Base-by-base conservation (phyloP, 1,140 invertebrate genomes). In the Caenorhabditis latens region DNA sequence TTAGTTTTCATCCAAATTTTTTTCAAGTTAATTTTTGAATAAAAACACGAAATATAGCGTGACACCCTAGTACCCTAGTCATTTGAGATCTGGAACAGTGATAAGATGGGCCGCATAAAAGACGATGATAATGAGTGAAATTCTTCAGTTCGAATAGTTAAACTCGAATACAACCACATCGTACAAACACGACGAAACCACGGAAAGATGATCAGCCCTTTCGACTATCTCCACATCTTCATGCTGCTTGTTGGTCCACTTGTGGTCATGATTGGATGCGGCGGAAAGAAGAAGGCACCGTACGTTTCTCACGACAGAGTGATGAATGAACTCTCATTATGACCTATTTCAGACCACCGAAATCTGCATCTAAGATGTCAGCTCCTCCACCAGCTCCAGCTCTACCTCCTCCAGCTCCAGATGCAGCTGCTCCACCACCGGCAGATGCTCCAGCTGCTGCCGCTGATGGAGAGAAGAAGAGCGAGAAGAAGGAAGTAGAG, bases 391-490 rank as follows among this genome's bases (percentile, higher is more conserved):
- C 57, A 5, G 57, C 57, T 61, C 57, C 57, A 8, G 57, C 57
- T 21, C 57, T n/a, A 61, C 3, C 57, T n/a, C 57, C 57, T n/a
- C 57, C 57, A 6, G 57, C 57, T 61, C 57, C 57, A 61, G 57
- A 61, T 24, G 50, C 50, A 14, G 57, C 57, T n/a, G 19, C 57
- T 21, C 16, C 57, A 5, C 19, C 21, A 21, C 16, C 57, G 5
- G 19, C 57, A 16, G 57, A 61, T 97, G 83, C 95, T 95, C 0
- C 97, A 96, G 79, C 95, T 95, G 21, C 96, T 97, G 96, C 97
- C 98, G 9, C 97, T 95, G 87, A 61, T 87, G 85, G 86, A 84
- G 83, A 75, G 99, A 97, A 46, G 99, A 93, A 92, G 97, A 99
- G 93, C 99, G 99, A 61, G 21, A 61, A 61, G 57, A 61, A 61